A percentile compares a stretch with the other conserved stretches of the same genome.
Conservation (phyloP, 2,113 vertebrate species). For the Sinocyclocheilus anshuiensis region DNA sequence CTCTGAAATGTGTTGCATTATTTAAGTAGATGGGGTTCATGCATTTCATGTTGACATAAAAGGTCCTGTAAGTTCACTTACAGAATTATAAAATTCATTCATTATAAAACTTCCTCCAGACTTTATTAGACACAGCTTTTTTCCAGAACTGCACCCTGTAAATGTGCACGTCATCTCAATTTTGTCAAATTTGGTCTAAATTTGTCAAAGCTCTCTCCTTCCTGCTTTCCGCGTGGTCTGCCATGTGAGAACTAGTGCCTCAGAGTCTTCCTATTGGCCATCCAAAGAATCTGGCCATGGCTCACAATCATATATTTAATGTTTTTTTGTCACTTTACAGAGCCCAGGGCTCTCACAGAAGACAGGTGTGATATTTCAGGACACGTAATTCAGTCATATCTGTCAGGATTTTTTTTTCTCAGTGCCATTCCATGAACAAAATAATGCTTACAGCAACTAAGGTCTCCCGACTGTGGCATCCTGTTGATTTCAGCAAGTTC, state of each 20-base stretch:
- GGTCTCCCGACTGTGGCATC: background rate
- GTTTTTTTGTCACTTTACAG: background rate
- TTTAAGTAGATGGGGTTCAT: no score
- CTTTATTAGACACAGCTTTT: background rate
- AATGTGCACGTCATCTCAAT: background rate
- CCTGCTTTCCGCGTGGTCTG: background rate
- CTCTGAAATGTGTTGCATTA: no score
- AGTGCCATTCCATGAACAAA: background rate
- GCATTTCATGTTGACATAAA: background rate
- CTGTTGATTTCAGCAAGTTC: no score
- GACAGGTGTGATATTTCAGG: constrained; percentile 13
- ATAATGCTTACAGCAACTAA: background rate
- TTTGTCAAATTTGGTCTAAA: background rate
- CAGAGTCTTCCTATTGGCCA: background rate
- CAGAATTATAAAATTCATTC: background rate
- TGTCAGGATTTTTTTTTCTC: background rate
- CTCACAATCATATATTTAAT: background rate
- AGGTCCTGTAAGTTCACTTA: background rate
- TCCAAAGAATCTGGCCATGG: background rate
- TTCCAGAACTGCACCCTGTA: background rate
- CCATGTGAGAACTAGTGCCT: background rate
- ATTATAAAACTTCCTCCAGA: background rate
- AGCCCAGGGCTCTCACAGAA: background rate
- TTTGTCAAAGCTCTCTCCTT: background rate
- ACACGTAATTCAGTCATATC: background rate